Conservation (phyloP, 2,888 invertebrate species). For the Sturmia bella region DNA sequence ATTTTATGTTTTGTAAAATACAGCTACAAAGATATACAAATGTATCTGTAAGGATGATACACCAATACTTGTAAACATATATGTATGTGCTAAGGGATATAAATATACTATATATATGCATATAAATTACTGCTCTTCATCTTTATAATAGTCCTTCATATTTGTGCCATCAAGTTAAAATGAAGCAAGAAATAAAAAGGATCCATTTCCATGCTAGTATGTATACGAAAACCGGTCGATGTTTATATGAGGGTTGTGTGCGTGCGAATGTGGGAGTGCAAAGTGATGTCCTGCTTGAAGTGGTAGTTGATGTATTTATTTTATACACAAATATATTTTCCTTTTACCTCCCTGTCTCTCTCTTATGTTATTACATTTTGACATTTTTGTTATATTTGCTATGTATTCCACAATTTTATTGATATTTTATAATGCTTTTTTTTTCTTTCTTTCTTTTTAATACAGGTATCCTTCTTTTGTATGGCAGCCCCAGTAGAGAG, state of each 20-base stretch:
- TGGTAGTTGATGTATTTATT: constrained; percentile 46
- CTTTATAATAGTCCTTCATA: constrained; percentile 58
- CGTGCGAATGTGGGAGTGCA: not conserved
- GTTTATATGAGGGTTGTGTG: not conserved
- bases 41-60: not conserved
- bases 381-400: constrained; percentile 60
- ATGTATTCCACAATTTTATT: constrained; percentile 59
- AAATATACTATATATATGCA: constrained; percentile 3
- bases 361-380: constrained; percentile 55
- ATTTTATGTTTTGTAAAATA: constrained; percentile 42
- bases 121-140: constrained; percentile 59
- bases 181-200: constrained; percentile 31
- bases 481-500: not conserved
- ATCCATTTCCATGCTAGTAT: constrained; percentile 5
- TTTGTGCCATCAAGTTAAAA: constrained; percentile 31
- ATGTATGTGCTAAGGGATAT: not conserved
- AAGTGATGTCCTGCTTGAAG: constrained; percentile 62
- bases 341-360: not conserved
- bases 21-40: not conserved
- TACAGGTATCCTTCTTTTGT: constrained; percentile 6
- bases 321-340: constrained; percentile 19
- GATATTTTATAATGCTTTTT: constrained; percentile 70
- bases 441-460: constrained; percentile 51
- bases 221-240: not conserved
- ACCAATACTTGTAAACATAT: too few species aligned